Percentiles rank a stretch among this genome's conserved stretches.
Evolutionary conservation across 2,797 vertebrate species (phyloP).

Genomic region (Bucorvus abyssinicus): DNA sequence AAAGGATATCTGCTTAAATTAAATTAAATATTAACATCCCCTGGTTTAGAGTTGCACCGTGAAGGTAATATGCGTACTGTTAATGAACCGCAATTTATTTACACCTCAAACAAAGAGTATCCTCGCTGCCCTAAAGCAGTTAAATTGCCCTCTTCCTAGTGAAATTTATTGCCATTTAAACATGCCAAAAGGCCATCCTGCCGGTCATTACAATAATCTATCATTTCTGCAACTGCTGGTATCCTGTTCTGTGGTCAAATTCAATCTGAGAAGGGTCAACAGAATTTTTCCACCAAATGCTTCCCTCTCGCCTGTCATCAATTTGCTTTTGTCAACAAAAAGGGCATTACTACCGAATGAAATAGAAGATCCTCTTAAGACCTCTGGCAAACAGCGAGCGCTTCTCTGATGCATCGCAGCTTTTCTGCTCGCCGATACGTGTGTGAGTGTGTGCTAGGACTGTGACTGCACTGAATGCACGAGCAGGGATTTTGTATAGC

Average conservation of each 20-base stretch:
- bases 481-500: neutral
- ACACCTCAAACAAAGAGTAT: slow-evolving; percentile 88
- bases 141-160: slow-evolving; percentile 83
- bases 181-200: slow-evolving; percentile 91
- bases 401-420: slow-evolving; percentile 4
- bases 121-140: slow-evolving; percentile 75
- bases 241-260: slow-evolving; percentile 90
- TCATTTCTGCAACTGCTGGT: slow-evolving; percentile 91
- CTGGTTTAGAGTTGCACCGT: slow-evolving; percentile 66
- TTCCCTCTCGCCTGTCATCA: slow-evolving; percentile 85
- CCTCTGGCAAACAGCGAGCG: slow-evolving; percentile 74
- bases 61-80: slow-evolving; percentile 76
- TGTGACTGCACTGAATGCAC: neutral
- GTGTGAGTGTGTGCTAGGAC: neutral
- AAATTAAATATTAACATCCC: slow-evolving; percentile 83
- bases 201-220: slow-evolving; percentile 96
- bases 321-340: slow-evolving; percentile 94
- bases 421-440: neutral
- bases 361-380: slow-evolving; percentile 78
- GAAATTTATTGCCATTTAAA: slow-evolving; percentile 98
- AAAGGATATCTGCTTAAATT: slow-evolving; percentile 63
- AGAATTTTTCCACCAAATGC: slow-evolving; percentile 84
- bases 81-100: slow-evolving; percentile 90
- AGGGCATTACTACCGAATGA: slow-evolving; percentile 83
- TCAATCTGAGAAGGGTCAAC: slow-evolving; percentile 96